Conservation (phyloP, 92 coral and sea anemone genomes). For the Pocillopora grandis region DNA sequence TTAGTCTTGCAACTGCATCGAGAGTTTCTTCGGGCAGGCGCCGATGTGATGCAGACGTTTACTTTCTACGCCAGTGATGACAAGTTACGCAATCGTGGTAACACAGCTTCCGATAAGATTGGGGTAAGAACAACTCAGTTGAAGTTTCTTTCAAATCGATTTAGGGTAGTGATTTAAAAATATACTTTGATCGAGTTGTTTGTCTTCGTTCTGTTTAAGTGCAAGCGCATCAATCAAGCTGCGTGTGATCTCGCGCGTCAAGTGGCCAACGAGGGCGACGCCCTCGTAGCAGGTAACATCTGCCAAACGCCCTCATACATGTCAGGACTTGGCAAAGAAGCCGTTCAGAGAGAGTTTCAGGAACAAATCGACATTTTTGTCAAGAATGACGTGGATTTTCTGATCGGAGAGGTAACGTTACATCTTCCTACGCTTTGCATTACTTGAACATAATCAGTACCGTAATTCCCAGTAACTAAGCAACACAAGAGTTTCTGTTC, state of each 20-base stretch:
- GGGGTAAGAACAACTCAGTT: not conserved
- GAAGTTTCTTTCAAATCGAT: not conserved
- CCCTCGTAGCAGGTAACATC: constrained; percentile 53
- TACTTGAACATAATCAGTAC: not conserved
- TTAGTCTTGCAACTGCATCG: constrained; percentile 78
- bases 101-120: constrained; percentile 19
- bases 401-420: constrained; percentile 45
- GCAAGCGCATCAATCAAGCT: constrained; percentile 41
- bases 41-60: constrained; percentile 88
- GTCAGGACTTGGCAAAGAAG: constrained; percentile 46
- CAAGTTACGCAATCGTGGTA: constrained; percentile 77
- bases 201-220: constrained; percentile 3
- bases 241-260: constrained; percentile 59
- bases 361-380: constrained; percentile 53
- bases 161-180: no score
- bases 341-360: constrained; percentile 45
- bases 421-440: not conserved
- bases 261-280: constrained; percentile 51
- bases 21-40: constrained; percentile 84
- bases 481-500: not conserved
- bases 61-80: constrained; percentile 83
- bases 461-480: not conserved
- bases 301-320: constrained; percentile 59
- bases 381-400: constrained; percentile 50
- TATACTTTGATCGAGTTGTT: not conserved